Base-by-base conservation (phyloP, 92 coral and sea anemone species). In the Epizoanthus ramosus region DNA sequence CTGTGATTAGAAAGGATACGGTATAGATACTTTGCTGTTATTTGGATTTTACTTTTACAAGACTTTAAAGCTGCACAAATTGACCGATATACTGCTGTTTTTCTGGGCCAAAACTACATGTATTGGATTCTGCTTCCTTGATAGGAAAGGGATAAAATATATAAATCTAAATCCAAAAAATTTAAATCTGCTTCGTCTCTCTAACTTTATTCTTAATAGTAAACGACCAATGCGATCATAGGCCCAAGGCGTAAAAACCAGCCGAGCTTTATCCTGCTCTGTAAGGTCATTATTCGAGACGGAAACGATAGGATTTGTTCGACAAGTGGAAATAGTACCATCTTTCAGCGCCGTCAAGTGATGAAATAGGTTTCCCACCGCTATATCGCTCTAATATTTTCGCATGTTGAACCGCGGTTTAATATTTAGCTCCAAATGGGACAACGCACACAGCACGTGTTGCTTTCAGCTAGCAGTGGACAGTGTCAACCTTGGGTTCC, bases 251-350 rank as follows among this genome's bases (percentile, higher is more conserved):
- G 25, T 59, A 37, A 74, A 61, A 35, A 23, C 15, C 31, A 0
- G 41, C 43, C 79, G 63, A 75, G 23, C 24, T 77, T 59, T 54
- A 58, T 13, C 17, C 45, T 50, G 9, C 28, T 18, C n/a, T 6
- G 52, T 21, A 21, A 71, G 63, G 16, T 60, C 50, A 60, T 61
- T 41, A 68, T 35, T 59, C 35, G 71, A 77, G 53, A 77, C 70
- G 82, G 82, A 77, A 77, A 6, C 37, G 82, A 61, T 77, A 10
- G 24, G 28, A 76, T 33, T 13, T 58, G 68, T 19, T 12, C 14
- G 71, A 60, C 57, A 60, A 37, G 41, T 13, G 66, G 79, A 56
- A 56, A 22, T 37, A 18, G 64, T 41, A 5, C 82, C 47, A 69
- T 77, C 70, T 77, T 19, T 43, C 70, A 61, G 21, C 82, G 41